phyloP scores from a whole-genome alignment of 2,888 invertebrate genomes.

The Acleris literana region DNA sequence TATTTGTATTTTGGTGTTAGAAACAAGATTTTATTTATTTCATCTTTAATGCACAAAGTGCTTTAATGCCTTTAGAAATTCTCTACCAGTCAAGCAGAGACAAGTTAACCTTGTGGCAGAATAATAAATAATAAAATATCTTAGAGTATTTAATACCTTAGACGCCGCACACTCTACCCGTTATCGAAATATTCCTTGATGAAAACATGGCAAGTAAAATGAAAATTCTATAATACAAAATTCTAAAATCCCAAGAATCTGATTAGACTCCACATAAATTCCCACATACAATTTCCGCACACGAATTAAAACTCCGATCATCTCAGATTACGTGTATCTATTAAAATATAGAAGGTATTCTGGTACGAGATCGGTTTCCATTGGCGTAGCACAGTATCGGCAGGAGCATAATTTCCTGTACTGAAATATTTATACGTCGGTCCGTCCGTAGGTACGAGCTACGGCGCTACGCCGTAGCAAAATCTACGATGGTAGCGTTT shows the following conservation, averaged over 20 bases:
- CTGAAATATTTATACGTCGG: constrained; percentile 77
- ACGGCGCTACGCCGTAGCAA: constrained; percentile 52
- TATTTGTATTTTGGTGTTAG: too few species aligned
- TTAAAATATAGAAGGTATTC: constrained; percentile 32
- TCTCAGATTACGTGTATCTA: constrained; percentile 26
- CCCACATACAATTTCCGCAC: constrained; percentile 24
- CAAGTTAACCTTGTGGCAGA: too few species aligned
- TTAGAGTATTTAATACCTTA: too few species aligned
- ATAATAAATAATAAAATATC: too few species aligned
- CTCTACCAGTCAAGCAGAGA: too few species aligned
- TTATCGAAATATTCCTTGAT: too few species aligned
- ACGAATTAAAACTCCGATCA: constrained; percentile 32
- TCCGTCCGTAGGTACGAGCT: constrained; percentile 31
- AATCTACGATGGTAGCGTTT: constrained; percentile 61
- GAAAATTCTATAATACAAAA: too few species aligned
- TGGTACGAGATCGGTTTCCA: constrained; percentile 59
- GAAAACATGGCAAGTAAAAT: too few species aligned
- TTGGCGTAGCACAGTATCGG: constrained; percentile 70
- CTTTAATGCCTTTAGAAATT: too few species aligned
- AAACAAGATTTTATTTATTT: too few species aligned
- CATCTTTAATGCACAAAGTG: too few species aligned
- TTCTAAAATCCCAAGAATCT: not conserved
- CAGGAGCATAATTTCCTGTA: constrained; percentile 79
- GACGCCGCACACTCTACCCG: too few species aligned
- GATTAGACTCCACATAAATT: constrained; percentile 12